A percentile compares a stretch with the other conserved stretches of the same genome.
These are phyloP conservation scores for chimpanzee (Pan troglodytes) DNA, from an alignment of 2,113 vertebrate genomes.

Conservation along the genomic window DNA sequence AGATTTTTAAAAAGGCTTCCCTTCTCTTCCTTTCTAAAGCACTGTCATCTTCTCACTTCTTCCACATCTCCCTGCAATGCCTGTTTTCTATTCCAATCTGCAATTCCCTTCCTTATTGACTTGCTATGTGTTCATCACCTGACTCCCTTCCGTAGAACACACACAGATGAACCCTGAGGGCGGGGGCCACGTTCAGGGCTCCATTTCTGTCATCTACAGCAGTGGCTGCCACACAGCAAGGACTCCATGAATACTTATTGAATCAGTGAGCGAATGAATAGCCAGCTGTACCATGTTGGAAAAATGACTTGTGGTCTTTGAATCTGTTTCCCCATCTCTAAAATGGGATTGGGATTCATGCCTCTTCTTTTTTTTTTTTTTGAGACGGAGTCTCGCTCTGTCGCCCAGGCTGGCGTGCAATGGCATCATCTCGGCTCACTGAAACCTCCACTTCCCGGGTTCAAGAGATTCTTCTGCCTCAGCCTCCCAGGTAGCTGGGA, in stretches of 20 bases:
- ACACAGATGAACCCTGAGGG: background rate
- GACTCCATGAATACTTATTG: background rate
- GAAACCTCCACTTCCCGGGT: too few relatives aligned
- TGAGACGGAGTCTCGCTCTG: too few relatives aligned
- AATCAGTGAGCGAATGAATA: background rate
- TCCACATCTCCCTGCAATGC: background rate
- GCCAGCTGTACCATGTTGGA: too few relatives aligned
- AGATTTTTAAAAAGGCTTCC: background rate
- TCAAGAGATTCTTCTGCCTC: too few relatives aligned
- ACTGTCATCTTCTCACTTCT: rapidly evolving
- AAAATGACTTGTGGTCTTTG: background rate
- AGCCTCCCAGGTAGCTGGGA: too few relatives aligned
- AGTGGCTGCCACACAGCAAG: rapidly evolving
- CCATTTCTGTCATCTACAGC: background rate
- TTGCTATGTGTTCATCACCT: background rate
- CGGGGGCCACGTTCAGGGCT: rapidly evolving
- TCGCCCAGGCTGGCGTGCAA: too few relatives aligned
- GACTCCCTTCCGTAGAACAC: background rate
- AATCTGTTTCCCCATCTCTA: background rate
- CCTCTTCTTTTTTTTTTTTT: background rate
- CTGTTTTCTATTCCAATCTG: background rate
- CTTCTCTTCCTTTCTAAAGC: background rate
- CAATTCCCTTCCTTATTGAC: background rate
- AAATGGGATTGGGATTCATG: background rate
- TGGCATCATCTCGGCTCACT: too few relatives aligned